Conservation (phyloP, 2,888 invertebrate genomes). For the Aporophyla lueneburgensis region DNA sequence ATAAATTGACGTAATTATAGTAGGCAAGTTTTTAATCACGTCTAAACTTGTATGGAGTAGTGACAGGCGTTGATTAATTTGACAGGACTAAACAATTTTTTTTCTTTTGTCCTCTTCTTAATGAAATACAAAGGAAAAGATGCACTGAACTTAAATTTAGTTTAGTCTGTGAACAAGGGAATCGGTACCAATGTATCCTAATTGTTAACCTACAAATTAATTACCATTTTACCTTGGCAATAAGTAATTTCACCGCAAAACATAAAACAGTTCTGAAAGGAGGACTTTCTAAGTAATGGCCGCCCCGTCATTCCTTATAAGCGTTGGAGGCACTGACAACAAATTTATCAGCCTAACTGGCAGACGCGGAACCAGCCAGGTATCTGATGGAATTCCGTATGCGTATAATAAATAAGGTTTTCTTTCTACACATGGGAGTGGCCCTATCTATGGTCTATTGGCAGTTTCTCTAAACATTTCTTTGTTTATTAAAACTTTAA, state of each 20-base stretch:
- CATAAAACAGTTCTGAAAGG: conserved; percentile 50
- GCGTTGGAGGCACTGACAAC: conserved; percentile 56
- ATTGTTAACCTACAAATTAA: background rate
- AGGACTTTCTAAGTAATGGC: conserved; percentile 66
- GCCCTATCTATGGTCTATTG: conserved; percentile 23
- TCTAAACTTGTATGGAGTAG: too few species aligned
- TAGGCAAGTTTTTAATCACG: too few species aligned
- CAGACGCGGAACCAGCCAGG: conserved; percentile 58
- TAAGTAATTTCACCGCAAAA: conserved; percentile 42
- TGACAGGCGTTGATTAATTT: too few species aligned
- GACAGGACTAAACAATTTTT: too few species aligned
- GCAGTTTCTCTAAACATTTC: conserved; percentile 47
- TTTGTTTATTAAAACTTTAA: conserved; percentile 28
- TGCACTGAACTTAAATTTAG: too few species aligned
- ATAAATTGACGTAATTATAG: too few species aligned
- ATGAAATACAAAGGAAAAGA: too few species aligned
- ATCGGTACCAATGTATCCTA: background rate
- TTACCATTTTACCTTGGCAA: conserved; percentile 23
- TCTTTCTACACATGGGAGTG: conserved; percentile 50
- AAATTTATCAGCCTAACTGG: conserved; percentile 66
- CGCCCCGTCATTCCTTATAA: conserved; percentile 61
- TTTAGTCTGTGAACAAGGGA: too few species aligned
- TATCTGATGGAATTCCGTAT: conserved; percentile 61
- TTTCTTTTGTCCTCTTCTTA: too few species aligned
- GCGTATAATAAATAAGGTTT: conserved; percentile 58